Base-by-base conservation (phyloP, 2,113 vertebrate species). In the Phoxinus phoxinus region DNA sequence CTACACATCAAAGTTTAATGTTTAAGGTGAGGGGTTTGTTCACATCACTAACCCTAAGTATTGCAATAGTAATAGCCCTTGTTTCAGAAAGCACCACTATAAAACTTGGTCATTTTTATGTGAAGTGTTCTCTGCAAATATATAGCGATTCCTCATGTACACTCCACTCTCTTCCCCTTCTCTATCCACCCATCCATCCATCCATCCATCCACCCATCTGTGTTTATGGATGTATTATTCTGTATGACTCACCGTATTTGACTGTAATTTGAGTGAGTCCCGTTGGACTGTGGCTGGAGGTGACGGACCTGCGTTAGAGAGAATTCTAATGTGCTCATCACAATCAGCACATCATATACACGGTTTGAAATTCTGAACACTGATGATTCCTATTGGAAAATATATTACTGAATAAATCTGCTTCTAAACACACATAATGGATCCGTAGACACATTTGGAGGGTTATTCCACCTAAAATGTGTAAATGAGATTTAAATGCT, bases 371-470 rank as follows among this genome's bases (percentile, higher is more conserved):
- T 81, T 81, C 58, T 27, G 78, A 63, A 63, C 78, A 81, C 58
- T 81, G 37, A 65, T 81, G 78, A 46, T 65, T 65, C 78, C 44
- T 81, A 65, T 65, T 63, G 78, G n/a, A 65, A 65, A 46, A 81
- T 6, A 27, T 63, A 81, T 81, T 63, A 30, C 25, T 1, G 56
- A 63, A 81, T 65, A 81, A 81, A 63, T 81, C 78, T 81, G 37
- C 37, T 44, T 25, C 56, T 44, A 61, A 80, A 80, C 56, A 63
- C 21, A 32, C 56, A 41, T 56, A 19, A 80, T 25, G 21, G 17
- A 81, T 81, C 58, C 7, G 15, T 21, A 61, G 58, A 37, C 11
- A 61, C 76, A 79, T 35, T 59, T n/a, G 37, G 21, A 25, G 53
- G 9, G 48, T 53, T 78, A 59, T 23, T 44, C 8, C 23, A 44